phyloP scores from a whole-genome alignment of 2,797 vertebrate species.

The Brachymystax lenok region DNA sequence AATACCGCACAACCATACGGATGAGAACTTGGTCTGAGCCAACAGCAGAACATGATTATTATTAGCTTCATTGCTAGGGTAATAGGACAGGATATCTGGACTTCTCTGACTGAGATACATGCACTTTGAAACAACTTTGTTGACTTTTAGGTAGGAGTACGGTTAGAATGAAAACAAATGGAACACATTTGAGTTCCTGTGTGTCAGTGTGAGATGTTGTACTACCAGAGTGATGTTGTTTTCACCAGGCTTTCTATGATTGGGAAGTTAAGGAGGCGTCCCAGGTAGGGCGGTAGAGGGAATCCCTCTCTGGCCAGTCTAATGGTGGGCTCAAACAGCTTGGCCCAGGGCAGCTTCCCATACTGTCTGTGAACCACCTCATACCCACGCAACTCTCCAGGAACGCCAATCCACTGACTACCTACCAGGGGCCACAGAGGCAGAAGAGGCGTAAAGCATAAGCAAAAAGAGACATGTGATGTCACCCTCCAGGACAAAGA shows the following conservation, averaged over 20 bases:
- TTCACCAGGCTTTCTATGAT: not conserved
- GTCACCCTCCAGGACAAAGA: too few species aligned
- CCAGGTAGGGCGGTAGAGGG: conserved; percentile 64
- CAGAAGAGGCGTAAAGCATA: not conserved
- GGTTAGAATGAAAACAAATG: not conserved
- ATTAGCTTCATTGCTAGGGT: not conserved
- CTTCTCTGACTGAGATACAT: not conserved
- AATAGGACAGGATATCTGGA: not conserved
- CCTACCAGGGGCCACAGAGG: conserved; percentile 48
- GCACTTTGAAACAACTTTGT: not conserved
- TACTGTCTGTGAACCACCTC: conserved; percentile 79
- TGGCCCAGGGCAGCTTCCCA: conserved; percentile 79
- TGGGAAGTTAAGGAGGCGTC: fast-evolving
- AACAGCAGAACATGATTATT: not conserved
- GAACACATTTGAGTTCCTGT: not conserved
- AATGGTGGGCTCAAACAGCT: conserved; percentile 79
- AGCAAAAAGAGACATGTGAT: not conserved
- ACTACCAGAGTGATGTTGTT: conserved; percentile 65
- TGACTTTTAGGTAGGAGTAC: not conserved
- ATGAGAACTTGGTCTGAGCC: not conserved
- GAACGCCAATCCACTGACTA: conserved; percentile 85
- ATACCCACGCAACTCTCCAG: conserved; percentile 90
- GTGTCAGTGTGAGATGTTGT: not conserved
- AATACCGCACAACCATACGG: not conserved
- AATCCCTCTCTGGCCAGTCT: conserved; percentile 85